Conservation (phyloP, 2,888 invertebrate species). For the Helobdella robusta region DNA sequence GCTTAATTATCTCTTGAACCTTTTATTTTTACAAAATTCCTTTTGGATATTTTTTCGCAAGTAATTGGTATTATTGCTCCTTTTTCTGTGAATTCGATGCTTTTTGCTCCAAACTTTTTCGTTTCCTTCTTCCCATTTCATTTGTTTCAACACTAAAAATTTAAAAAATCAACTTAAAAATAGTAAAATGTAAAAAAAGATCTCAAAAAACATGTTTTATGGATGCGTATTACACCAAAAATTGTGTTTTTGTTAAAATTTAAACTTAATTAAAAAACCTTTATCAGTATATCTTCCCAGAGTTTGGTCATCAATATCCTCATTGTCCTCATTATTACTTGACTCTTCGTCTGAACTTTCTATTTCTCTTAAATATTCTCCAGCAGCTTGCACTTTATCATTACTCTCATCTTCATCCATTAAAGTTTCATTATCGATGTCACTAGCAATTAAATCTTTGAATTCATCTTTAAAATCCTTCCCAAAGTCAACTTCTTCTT, state of each 20-base stretch:
- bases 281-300: slow-evolving; percentile 1
- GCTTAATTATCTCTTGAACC: no score
- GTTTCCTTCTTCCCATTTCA: slow-evolving; percentile 20
- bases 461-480: slow-evolving; percentile 17
- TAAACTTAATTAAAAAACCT: background rate
- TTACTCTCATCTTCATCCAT: background rate
- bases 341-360: background rate
- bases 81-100: no score
- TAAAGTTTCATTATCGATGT: slow-evolving; percentile 1
- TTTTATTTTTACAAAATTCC: no score
- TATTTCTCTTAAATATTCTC: background rate
- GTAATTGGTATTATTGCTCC: no score
- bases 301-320: background rate
- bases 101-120: no score
- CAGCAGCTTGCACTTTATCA: slow-evolving; percentile 16
- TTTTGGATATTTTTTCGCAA: no score
- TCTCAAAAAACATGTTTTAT: no score
- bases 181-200: no score
- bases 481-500: slow-evolving; percentile 22
- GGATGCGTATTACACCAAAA: no score
- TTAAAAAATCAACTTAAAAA: no score
- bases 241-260: background rate
- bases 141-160: slow-evolving; percentile 17
- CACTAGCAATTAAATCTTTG: slow-evolving; percentile 1
- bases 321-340: background rate